phyloP scores from a whole-genome alignment of 1,140 invertebrate genomes.

The Pteromalus puparum region DNA sequence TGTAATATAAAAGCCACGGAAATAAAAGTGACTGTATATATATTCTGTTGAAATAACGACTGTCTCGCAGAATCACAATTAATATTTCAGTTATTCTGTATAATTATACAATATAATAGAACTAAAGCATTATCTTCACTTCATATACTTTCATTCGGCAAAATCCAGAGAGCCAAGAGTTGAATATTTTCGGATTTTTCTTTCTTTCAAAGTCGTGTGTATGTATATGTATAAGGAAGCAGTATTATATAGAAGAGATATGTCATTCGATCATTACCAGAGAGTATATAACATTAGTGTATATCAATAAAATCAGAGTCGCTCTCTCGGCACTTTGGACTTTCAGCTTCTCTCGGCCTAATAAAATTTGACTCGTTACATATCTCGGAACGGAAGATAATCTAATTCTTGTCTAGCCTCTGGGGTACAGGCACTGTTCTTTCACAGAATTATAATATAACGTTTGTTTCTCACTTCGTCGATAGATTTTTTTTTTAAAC shows the following conservation, averaged over 20 bases:
- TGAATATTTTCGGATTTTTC: neutral
- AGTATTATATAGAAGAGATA: neutral
- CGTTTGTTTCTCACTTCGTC: slow-evolving; percentile 53
- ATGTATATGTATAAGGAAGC: neutral
- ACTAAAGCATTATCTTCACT: neutral
- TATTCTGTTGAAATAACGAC: neutral
- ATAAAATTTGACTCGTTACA: neutral
- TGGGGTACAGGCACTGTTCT: slow-evolving; percentile 72
- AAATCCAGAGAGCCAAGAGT: slow-evolving; percentile 3
- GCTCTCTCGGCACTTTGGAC: slow-evolving; percentile 7
- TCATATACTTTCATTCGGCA: neutral
- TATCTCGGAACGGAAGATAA: slow-evolving; percentile 28
- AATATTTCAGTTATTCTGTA: neutral
- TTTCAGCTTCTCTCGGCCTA: neutral
- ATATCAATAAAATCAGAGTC: neutral
- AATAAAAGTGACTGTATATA: too few relatives aligned
- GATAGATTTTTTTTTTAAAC: slow-evolving; percentile 48
- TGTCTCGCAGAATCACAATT: neutral
- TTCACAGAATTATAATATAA: slow-evolving; percentile 66
- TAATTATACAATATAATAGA: neutral
- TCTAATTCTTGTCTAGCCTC: slow-evolving; percentile 66
- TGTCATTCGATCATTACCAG: neutral
- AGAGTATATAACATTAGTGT: neutral
- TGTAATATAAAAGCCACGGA: neutral
- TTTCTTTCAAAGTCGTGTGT: neutral